Conservation (phyloP, 2,797 vertebrate species). For the Eulemur rubriventer region DNA sequence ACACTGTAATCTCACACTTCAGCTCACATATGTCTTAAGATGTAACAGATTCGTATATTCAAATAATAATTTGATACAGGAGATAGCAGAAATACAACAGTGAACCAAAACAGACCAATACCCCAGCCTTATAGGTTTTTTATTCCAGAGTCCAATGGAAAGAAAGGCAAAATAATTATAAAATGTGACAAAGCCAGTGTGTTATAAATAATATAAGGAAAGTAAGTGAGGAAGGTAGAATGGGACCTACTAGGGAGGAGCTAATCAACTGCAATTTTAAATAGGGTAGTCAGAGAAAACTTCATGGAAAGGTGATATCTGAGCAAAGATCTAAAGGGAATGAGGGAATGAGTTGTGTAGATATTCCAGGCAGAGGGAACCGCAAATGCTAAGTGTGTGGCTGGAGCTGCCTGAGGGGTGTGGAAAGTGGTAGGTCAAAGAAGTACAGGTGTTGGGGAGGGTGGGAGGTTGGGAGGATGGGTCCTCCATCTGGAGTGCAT, state of each 20-base stretch:
- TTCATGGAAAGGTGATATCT: neutral
- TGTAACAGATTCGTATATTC: neutral
- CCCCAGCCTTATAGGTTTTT: neutral
- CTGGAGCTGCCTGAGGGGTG: neutral
- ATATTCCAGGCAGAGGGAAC: neutral
- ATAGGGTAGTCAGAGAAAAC: neutral
- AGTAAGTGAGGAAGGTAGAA: neutral
- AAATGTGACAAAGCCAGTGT: neutral
- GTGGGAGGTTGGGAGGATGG: no score
- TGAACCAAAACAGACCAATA: neutral
- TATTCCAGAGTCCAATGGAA: neutral
- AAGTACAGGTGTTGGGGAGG: neutral
- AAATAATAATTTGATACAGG: conserved; percentile 1
- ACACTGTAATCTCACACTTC: neutral
- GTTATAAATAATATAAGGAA: neutral
- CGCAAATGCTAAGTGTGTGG: neutral
- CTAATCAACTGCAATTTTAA: neutral
- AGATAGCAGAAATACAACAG: neutral
- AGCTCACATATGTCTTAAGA: neutral
- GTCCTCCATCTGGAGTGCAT: neutral
- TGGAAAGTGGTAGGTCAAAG: neutral
- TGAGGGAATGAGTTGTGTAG: neutral
- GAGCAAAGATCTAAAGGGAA: conserved; percentile 16
- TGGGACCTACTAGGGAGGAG: neutral
- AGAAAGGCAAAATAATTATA: neutral